These are phyloP conservation scores for Andricus curvator DNA, from an alignment of 2,888 invertebrate genomes.

Conservation along the genomic window DNA sequence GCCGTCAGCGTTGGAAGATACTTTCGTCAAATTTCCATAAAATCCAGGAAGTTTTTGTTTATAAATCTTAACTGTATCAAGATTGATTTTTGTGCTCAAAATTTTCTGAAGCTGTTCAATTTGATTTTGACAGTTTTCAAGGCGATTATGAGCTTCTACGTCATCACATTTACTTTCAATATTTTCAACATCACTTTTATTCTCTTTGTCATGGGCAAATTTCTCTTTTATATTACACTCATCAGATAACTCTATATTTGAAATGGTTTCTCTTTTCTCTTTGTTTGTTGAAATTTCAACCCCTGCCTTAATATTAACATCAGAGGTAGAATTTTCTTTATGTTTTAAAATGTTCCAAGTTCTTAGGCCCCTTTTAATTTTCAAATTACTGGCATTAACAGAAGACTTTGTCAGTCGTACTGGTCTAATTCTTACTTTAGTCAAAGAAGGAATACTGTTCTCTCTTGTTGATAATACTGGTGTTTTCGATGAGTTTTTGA, in stretches of 20 bases:
- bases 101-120: constrained; percentile 69
- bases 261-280: constrained; percentile 32
- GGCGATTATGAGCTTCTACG: constrained; percentile 58
- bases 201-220: constrained; percentile 15
- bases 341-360: constrained; percentile 45
- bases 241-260: constrained; percentile 9
- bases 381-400: constrained; percentile 57
- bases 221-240: constrained; percentile 1
- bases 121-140: constrained; percentile 64
- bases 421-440: constrained; percentile 59
- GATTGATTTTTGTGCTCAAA: constrained; percentile 66
- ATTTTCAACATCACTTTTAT: constrained; percentile 21
- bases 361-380: constrained; percentile 45
- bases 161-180: constrained; percentile 1
- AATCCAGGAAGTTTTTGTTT: constrained; percentile 62
- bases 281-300: neutral
- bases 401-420: constrained; percentile 61
- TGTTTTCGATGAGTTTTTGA: constrained; percentile 49
- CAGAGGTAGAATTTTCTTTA: neutral
- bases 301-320: neutral
- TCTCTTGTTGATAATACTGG: constrained; percentile 51
- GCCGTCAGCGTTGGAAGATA: constrained; percentile 51
- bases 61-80: constrained; percentile 66
- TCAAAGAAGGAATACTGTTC: constrained; percentile 44
- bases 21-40: constrained; percentile 49